phyloP scores from a whole-genome alignment of 2,888 invertebrate genomes.

The Falcaria lacertinaria region DNA sequence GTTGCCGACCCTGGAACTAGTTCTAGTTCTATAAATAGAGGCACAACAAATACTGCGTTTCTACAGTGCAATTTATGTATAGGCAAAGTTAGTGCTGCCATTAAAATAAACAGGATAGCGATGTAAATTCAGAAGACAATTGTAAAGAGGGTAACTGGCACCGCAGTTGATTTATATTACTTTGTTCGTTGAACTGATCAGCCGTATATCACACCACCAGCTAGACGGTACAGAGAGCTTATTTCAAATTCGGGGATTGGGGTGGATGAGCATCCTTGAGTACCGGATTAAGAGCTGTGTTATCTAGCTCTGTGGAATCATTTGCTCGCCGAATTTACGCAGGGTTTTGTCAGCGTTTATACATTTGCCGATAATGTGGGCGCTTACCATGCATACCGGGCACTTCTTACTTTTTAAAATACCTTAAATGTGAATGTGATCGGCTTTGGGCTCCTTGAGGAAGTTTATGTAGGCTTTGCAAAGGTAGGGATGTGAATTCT shows the following conservation, averaged over 20 bases:
- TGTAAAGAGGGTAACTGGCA: neutral
- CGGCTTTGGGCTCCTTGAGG: neutral
- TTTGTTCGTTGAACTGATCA: conserved; percentile 4
- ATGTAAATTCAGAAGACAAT: neutral
- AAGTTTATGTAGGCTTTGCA: neutral
- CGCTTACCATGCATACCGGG: conserved; percentile 5
- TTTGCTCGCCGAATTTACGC: conserved; percentile 27
- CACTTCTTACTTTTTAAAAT: conserved; percentile 1
- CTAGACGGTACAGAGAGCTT: conserved; percentile 15
- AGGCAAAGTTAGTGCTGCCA: neutral
- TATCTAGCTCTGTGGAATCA: conserved; percentile 33
- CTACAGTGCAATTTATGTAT: too few relatives aligned
- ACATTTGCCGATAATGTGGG: conserved; percentile 22
- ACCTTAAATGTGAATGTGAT: conserved; percentile 1
- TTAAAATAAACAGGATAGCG: neutral
- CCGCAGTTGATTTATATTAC: neutral
- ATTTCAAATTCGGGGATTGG: conserved; percentile 32
- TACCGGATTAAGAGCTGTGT: conserved; percentile 25
- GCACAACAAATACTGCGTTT: too few relatives aligned
- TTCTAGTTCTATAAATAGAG: too few relatives aligned
- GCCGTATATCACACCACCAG: conserved; percentile 6
- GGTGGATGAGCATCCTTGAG: conserved; percentile 26
- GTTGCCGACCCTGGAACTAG: too few relatives aligned
- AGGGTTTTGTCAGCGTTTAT: conserved; percentile 38
- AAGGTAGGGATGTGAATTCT: neutral